phyloP scores from a whole-genome alignment of 2,888 invertebrate genomes.

The Dasysyrphus albostriatus region DNA sequence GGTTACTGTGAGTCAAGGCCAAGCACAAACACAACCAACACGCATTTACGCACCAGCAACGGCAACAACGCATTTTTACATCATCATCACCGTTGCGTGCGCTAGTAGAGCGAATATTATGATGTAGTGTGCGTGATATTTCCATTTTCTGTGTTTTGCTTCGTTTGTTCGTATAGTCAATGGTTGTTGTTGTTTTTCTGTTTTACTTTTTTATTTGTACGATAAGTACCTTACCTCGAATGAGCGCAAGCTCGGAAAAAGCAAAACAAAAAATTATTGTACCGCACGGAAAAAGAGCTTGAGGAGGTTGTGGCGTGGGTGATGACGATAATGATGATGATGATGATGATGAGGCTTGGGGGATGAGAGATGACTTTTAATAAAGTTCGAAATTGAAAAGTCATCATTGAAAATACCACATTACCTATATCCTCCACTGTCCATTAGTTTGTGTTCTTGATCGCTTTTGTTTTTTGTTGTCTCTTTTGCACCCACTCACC shows the following conservation, averaged over 20 bases:
- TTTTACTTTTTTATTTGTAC: neutral
- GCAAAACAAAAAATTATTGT: conserved; percentile 53
- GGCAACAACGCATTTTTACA: conserved; percentile 58
- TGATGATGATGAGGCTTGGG: neutral
- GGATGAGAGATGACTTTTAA: conserved; percentile 40
- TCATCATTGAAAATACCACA: conserved; percentile 64
- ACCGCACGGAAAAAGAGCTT: conserved; percentile 3
- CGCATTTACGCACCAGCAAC: conserved; percentile 57
- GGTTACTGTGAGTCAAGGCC: conserved; percentile 75
- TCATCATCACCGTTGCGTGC: conserved; percentile 22
- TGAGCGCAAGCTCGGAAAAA: conserved; percentile 68
- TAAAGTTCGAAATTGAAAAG: conserved; percentile 65
- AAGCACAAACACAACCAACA: conserved; percentile 51
- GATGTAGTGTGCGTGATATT: conserved; percentile 14
- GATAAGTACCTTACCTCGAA: neutral
- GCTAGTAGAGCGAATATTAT: neutral
- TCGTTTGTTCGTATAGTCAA: conserved; percentile 64
- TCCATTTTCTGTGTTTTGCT: conserved; percentile 71
- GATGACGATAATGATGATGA: neutral
- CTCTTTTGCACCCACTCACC: neutral
- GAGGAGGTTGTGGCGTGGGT: conserved; percentile 23
- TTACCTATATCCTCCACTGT: conserved; percentile 16
- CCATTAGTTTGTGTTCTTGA: neutral
- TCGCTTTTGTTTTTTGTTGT: neutral
- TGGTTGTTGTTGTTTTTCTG: conserved; percentile 26